phyloP scores from a whole-genome alignment of 2,888 invertebrate genomes.

The Diarsia rubi region DNA sequence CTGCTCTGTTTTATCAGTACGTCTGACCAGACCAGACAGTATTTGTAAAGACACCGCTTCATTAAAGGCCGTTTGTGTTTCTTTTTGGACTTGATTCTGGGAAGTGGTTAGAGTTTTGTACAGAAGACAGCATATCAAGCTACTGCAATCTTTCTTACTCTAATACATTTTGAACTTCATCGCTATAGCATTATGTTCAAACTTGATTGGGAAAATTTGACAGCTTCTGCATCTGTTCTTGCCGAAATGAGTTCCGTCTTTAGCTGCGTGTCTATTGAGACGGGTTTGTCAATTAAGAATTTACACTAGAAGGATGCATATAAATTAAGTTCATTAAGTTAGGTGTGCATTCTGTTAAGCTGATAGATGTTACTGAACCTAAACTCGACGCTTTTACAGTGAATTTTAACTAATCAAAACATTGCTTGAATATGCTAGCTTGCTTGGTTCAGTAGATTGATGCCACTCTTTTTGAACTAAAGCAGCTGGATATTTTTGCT shows the following conservation, averaged over 20 bases:
- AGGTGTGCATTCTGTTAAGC: background rate
- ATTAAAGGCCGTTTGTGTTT: conserved; percentile 20
- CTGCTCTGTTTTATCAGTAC: conserved; percentile 57
- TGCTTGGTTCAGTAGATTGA: too few relatives aligned
- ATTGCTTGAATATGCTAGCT: too few relatives aligned
- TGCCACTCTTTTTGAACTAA: background rate
- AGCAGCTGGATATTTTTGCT: background rate
- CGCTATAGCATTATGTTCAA: too few relatives aligned
- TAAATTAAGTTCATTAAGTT: background rate
- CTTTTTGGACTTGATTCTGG: conserved; percentile 25
- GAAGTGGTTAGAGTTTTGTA: conserved; percentile 32
- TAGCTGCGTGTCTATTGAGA: background rate
- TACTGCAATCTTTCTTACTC: too few relatives aligned
- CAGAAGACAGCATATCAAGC: too few relatives aligned
- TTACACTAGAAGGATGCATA: background rate
- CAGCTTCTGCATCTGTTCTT: background rate
- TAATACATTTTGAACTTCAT: too few relatives aligned
- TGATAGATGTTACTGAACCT: background rate
- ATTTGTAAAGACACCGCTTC: conserved; percentile 42
- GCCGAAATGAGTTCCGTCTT: background rate
- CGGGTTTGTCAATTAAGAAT: background rate
- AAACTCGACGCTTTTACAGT: background rate
- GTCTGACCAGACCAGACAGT: conserved; percentile 5
- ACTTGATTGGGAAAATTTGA: too few relatives aligned
- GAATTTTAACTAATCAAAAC: background rate